phyloP scores from a whole-genome alignment of 2,888 invertebrate species.

The Aricia artaxerxes region DNA sequence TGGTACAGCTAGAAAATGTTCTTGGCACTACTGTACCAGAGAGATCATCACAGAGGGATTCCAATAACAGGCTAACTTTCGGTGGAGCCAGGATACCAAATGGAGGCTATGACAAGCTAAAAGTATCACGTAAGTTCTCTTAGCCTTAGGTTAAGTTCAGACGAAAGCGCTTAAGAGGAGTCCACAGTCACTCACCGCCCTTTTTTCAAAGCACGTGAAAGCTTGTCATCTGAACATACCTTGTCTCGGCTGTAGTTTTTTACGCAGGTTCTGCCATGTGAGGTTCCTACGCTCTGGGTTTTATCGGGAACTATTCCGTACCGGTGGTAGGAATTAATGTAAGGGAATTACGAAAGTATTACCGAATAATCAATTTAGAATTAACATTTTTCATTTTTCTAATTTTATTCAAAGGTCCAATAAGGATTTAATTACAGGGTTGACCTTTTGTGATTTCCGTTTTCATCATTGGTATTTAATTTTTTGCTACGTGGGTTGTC shows the following conservation, averaged over 20 bases:
- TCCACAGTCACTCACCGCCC: no score
- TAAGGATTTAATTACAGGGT: not conserved
- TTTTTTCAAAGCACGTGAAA: no score
- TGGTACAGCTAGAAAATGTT: slow-evolving; percentile 66
- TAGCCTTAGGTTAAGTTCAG: not conserved
- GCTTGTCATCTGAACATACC: no score
- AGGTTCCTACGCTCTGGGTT: no score
- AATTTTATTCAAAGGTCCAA: not conserved
- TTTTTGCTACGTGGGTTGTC: not conserved
- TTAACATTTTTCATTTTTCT: not conserved
- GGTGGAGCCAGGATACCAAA: slow-evolving; percentile 14
- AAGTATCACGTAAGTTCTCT: slow-evolving; percentile 19
- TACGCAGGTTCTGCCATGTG: no score
- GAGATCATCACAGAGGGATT: slow-evolving; percentile 46
- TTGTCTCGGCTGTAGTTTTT: no score
- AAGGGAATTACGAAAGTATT: no score
- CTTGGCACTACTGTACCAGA: slow-evolving; percentile 59
- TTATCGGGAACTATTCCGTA: no score
- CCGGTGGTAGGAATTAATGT: no score
- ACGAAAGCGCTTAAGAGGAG: no score
- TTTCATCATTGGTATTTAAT: not conserved
- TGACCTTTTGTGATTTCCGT: not conserved
- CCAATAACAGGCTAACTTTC: slow-evolving; percentile 38
- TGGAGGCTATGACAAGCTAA: slow-evolving; percentile 18
- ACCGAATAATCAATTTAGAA: no score